Evolutionary conservation across 2,888 invertebrate species (phyloP).

Genomic region (Andrena praecox): DNA sequence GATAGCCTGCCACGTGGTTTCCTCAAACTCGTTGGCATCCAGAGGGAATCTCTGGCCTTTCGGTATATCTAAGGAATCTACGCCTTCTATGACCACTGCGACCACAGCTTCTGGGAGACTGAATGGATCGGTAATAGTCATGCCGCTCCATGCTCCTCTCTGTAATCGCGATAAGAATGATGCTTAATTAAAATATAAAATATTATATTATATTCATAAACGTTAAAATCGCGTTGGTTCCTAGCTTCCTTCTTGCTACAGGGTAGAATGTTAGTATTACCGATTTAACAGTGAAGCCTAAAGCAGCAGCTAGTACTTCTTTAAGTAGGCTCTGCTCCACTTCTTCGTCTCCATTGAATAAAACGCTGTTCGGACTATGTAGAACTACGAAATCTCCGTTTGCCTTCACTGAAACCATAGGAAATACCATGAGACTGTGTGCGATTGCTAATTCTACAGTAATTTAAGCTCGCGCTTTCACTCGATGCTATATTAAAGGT

Average conservation of each 20-base stretch:
- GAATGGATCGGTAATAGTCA: conserved; percentile 90
- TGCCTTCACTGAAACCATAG: conserved; percentile 84
- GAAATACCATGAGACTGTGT: not conserved
- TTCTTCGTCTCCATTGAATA: conserved; percentile 89
- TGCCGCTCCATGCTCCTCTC: conserved; percentile 88
- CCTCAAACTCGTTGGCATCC: conserved; percentile 88
- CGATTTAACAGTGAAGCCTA: conserved; percentile 91
- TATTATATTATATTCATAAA: not conserved
- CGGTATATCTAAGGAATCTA: conserved; percentile 82
- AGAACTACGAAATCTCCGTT: conserved; percentile 90
- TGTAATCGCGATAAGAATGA: conserved; percentile 37
- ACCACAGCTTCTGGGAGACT: conserved; percentile 90
- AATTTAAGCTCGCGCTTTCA: not conserved
- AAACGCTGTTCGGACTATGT: conserved; percentile 89
- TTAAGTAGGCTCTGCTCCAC: conserved; percentile 88
- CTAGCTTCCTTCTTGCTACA: not conserved
- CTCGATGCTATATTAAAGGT: not conserved
- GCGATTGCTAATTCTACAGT: not conserved
- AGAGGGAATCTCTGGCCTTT: conserved; percentile 87
- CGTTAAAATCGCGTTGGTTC: not conserved
- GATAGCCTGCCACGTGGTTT: conserved; percentile 87
- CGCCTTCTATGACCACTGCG: conserved; percentile 90
- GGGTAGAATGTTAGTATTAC: conserved; percentile 78
- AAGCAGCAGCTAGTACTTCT: conserved; percentile 90
- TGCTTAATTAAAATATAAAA: conserved; percentile 5